phyloP scores from a whole-genome alignment of 2,113 vertebrate species.

The Tichodroma muraria region DNA sequence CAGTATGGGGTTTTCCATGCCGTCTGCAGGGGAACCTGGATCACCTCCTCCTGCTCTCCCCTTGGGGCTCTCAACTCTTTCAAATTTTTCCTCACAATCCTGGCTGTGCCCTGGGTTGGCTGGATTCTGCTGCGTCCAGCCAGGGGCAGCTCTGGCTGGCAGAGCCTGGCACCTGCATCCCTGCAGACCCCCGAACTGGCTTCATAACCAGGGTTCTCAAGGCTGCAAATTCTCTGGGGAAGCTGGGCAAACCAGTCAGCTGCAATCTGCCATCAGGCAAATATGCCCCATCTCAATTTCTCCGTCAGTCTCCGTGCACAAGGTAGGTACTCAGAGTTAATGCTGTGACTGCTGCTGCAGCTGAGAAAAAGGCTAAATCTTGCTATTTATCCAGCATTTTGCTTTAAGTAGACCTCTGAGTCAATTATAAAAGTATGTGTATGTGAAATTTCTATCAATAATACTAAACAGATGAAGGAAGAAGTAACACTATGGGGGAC shows the following conservation, averaged over 20 bases:
- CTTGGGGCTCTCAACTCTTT: not conserved
- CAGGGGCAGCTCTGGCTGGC: not conserved
- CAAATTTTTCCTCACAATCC: not conserved
- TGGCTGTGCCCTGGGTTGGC: not conserved
- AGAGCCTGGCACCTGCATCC: not conserved
- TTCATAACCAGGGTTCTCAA: not conserved
- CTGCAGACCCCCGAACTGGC: not conserved
- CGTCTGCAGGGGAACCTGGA: not conserved
- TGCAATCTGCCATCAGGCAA: not conserved
- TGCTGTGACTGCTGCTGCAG: not conserved
- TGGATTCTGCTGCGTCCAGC: too few species aligned
- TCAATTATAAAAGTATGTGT: not conserved
- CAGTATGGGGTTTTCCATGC: rapidly evolving
- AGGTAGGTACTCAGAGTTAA: not conserved
- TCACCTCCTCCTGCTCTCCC: not conserved
- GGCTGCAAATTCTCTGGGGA: not conserved
- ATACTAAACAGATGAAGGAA: constrained; percentile 16
- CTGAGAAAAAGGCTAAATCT: not conserved
- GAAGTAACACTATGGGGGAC: not conserved
- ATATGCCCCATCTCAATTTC: not conserved
- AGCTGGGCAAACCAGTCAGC: not conserved
- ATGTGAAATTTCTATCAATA: not conserved
- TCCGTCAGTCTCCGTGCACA: not conserved
- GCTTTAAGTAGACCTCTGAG: not conserved
- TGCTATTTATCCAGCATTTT: not conserved